Conservation (phyloP, 1,140 invertebrate genomes). For the Phenacoccus solenopsis region DNA sequence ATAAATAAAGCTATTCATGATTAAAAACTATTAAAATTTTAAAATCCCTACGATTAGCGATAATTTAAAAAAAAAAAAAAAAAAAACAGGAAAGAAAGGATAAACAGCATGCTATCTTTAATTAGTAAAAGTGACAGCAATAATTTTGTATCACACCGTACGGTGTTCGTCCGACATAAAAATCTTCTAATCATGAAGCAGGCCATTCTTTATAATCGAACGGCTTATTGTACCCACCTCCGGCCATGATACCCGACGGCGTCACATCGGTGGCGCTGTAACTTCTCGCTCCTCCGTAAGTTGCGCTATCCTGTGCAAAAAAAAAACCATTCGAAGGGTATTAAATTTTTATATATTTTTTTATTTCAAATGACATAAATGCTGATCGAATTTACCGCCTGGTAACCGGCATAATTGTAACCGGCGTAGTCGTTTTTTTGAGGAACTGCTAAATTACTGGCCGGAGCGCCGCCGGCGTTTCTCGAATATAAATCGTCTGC, state of each 20-base stretch:
- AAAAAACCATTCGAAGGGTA: no score
- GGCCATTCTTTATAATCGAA: slow-evolving; percentile 48
- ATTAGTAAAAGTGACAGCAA: slow-evolving; percentile 16
- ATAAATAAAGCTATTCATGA: slow-evolving; percentile 4
- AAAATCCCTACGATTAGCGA: slow-evolving; percentile 9
- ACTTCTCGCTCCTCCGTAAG: slow-evolving; percentile 34
- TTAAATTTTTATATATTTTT: no score
- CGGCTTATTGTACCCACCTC: slow-evolving; percentile 45
- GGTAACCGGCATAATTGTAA: slow-evolving; percentile 41
- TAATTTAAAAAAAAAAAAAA: slow-evolving; percentile 7
- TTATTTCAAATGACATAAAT: no score
- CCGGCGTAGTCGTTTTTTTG: slow-evolving; percentile 38
- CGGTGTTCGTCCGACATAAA: slow-evolving; percentile 4
- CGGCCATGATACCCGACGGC: slow-evolving; percentile 39
- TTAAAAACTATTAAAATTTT: slow-evolving; percentile 14
- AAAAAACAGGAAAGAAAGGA: background rate
- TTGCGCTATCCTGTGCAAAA: slow-evolving; percentile 31
- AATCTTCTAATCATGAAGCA: slow-evolving; percentile 38
- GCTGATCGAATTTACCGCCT: slow-evolving; percentile 30
- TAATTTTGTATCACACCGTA: slow-evolving; percentile 11
- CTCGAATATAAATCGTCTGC: slow-evolving; percentile 44
- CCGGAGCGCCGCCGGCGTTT: slow-evolving; percentile 39
- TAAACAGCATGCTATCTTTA: slow-evolving; percentile 10
- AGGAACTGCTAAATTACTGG: slow-evolving; percentile 39
- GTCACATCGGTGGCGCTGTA: slow-evolving; percentile 36